Percentiles rank a stretch among this genome's conserved stretches.
phyloP scores from a whole-genome alignment of 2,888 invertebrate species.

The Cheilosia soror region DNA sequence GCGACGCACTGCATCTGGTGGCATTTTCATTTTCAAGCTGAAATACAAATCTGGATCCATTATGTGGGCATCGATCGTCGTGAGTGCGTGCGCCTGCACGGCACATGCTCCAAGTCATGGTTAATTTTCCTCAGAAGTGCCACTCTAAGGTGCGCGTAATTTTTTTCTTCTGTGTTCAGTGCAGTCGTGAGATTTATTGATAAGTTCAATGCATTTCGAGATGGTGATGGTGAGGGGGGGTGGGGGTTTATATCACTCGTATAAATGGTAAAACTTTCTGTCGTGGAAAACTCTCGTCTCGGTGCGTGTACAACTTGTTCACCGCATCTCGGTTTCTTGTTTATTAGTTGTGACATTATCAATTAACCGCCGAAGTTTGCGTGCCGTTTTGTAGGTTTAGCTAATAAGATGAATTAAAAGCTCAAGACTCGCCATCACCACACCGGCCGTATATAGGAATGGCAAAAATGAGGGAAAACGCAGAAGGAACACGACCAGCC shows the following conservation, averaged over 20 bases:
- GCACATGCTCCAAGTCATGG: conserved; percentile 49
- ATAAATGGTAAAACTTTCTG: conserved; percentile 19
- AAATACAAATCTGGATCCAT: conserved; percentile 50
- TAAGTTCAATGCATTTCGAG: conserved; percentile 46
- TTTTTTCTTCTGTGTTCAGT: background rate
- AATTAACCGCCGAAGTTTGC: conserved; percentile 62
- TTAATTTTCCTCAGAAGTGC: conserved; percentile 43
- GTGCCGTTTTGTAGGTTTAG: conserved; percentile 58
- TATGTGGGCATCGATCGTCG: conserved; percentile 47
- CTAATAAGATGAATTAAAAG: conserved; percentile 67
- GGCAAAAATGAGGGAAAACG: conserved; percentile 51
- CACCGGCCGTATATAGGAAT: conserved; percentile 2
- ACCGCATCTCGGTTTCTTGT: conserved; percentile 46
- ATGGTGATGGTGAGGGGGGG: background rate
- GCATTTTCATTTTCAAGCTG: conserved; percentile 55
- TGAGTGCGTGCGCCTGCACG: conserved; percentile 51
- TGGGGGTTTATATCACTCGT: background rate
- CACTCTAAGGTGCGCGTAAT: background rate
- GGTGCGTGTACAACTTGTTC: conserved; percentile 48
- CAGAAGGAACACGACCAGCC: conserved; percentile 1
- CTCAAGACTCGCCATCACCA: conserved; percentile 16
- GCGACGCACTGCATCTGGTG: conserved; percentile 45
- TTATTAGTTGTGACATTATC: conserved; percentile 71
- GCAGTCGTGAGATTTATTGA: conserved; percentile 61
- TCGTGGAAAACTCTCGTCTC: conserved; percentile 9